These are phyloP conservation scores for Sebastes matsubarae DNA, from an alignment of 2,797 vertebrate species.

Conservation along the genomic window DNA sequence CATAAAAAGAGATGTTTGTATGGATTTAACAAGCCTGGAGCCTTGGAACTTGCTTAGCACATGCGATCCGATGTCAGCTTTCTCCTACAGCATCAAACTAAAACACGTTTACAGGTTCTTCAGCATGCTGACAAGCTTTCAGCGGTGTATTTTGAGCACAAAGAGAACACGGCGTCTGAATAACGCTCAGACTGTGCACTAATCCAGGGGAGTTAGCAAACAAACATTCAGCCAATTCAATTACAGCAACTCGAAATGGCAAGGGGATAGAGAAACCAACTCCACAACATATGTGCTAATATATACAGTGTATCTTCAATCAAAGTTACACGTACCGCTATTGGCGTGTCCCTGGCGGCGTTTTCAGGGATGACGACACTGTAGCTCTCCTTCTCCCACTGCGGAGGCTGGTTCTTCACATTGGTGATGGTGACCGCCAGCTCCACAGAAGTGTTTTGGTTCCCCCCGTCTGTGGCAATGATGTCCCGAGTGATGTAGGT, in stretches of 20 bases:
- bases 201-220: conserved; percentile 14
- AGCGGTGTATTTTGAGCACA: conserved; percentile 21
- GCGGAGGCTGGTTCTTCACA: conserved; percentile 88
- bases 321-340: conserved; percentile 76
- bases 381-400: conserved; percentile 88
- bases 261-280: not conserved
- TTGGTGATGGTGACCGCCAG: conserved; percentile 87
- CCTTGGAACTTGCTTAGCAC: conserved; percentile 45
- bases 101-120: conserved; percentile 11
- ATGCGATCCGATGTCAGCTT: conserved; percentile 35
- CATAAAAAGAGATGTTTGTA: conserved; percentile 60
- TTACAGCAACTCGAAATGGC: not conserved
- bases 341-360: conserved; percentile 80
- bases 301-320: not conserved
- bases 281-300: not conserved
- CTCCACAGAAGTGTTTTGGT: conserved; percentile 87
- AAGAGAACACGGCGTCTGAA: conserved; percentile 16
- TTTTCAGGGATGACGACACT: conserved; percentile 90
- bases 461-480: conserved; percentile 88
- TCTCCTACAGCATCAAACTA: conserved; percentile 39
- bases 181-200: not conserved
- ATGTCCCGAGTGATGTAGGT: conserved; percentile 85
- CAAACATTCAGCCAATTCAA: conserved; percentile 14
- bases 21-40: conserved; percentile 56
- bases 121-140: conserved; percentile 15